These are phyloP conservation scores for Rhizomys pruinosus DNA, from an alignment of 2,113 vertebrate species.

Conservation along the genomic window DNA sequence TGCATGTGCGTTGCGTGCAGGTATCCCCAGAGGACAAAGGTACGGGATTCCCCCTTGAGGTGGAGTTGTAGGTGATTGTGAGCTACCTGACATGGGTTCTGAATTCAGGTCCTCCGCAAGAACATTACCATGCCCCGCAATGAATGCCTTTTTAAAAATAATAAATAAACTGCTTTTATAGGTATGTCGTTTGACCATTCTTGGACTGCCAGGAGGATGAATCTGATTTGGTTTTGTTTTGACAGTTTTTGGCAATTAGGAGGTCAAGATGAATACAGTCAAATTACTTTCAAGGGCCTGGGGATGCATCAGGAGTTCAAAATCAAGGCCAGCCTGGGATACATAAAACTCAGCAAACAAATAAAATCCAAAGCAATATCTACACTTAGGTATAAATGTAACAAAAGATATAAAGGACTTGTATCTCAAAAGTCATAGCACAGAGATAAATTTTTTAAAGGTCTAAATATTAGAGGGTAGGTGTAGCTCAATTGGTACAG, in stretches of 20 bases:
- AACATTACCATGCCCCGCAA: not conserved
- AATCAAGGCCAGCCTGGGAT: not conserved
- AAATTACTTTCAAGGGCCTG: not conserved
- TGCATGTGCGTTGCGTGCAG: not conserved
- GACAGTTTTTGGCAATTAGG: not conserved
- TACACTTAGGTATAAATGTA: not conserved
- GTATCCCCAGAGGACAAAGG: no score
- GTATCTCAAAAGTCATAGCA: not conserved
- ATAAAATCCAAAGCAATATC: not conserved
- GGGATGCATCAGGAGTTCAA: not conserved
- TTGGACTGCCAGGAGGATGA: not conserved
- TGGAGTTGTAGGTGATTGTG: no score
- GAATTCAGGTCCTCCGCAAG: not conserved
- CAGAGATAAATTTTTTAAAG: not conserved
- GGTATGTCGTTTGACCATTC: not conserved
- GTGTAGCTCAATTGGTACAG: not conserved
- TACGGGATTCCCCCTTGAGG: no score
- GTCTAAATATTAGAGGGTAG: not conserved
- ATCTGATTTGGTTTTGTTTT: not conserved
- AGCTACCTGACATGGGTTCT: not conserved
- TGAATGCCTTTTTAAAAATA: slow-evolving; percentile 9
- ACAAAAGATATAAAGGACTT: not conserved
- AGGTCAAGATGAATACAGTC: not conserved
- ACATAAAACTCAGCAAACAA: not conserved
- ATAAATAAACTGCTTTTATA: not conserved